A percentile compares a stretch with the other conserved stretches of the same genome.
phyloP scores from a whole-genome alignment of 2,888 invertebrate genomes.

The Agrilus biguttatus region DNA sequence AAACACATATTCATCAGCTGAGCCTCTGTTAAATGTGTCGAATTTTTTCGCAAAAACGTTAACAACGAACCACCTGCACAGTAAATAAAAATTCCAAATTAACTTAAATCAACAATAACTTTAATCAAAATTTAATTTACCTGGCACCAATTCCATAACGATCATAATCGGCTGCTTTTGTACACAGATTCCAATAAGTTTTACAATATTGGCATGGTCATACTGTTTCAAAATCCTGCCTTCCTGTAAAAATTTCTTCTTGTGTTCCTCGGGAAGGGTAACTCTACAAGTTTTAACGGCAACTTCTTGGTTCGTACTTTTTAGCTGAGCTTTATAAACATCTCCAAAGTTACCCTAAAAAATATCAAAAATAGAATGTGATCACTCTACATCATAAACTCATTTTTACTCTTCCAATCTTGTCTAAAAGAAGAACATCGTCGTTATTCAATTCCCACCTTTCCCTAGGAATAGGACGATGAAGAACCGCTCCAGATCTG shows the following conservation, averaged over 20 bases:
- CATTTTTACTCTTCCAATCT: constrained; percentile 75
- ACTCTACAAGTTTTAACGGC: constrained; percentile 94
- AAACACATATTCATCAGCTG: constrained; percentile 78
- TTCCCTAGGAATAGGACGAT: constrained; percentile 75
- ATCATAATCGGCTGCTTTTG: constrained; percentile 98
- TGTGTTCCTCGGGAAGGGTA: constrained; percentile 83
- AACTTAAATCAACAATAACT: neutral
- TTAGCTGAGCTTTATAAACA: constrained; percentile 82
- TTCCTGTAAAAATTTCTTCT: constrained; percentile 88
- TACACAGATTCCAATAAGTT: constrained; percentile 92
- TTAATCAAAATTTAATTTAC: constrained; percentile 29
- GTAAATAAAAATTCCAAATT: constrained; percentile 2
- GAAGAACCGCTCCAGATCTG: constrained; percentile 78
- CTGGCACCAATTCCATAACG: constrained; percentile 92
- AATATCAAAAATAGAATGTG: constrained; percentile 2
- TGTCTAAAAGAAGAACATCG: constrained; percentile 79
- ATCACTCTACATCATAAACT: neutral
- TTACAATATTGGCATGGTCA: constrained; percentile 91
- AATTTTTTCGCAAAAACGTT: constrained; percentile 72
- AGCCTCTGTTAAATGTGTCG: constrained; percentile 42
- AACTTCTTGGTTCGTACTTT: constrained; percentile 71
- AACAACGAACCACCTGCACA: constrained; percentile 73
- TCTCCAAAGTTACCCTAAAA: constrained; percentile 92
- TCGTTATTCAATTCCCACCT: constrained; percentile 94
- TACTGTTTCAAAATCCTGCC: constrained; percentile 92